Conservation (phyloP, 2,888 invertebrate species). For the Capitulum mitella region DNA sequence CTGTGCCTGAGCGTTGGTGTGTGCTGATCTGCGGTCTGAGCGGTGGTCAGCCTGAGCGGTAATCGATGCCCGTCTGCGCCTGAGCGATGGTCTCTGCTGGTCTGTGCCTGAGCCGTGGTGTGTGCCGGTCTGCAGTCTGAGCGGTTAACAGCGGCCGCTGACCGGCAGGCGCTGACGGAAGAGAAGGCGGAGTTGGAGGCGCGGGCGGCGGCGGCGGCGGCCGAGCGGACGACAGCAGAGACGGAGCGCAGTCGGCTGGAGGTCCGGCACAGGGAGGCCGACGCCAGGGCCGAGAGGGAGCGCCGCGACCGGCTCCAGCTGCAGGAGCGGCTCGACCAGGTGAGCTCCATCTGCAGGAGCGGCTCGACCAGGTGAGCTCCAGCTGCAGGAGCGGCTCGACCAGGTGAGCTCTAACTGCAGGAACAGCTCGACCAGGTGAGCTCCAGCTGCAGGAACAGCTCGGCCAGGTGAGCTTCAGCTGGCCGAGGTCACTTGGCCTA, state of each 20-base stretch:
- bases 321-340: conserved; percentile 11
- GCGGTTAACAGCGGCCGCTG: too few relatives aligned
- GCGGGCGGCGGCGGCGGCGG: conserved; percentile 16
- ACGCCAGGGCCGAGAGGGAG: conserved; percentile 9
- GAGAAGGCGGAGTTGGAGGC: conserved; percentile 26
- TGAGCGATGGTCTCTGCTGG: too few relatives aligned
- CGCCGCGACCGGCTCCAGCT: conserved; percentile 12
- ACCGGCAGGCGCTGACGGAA: conserved; percentile 23
- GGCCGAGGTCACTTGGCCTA: too few relatives aligned
- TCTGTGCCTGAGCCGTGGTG: too few relatives aligned
- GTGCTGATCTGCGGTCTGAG: too few relatives aligned
- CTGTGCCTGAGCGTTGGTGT: too few relatives aligned
- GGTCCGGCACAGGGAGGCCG: conserved; percentile 15
- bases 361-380: not conserved
- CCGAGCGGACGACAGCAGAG: conserved; percentile 34
- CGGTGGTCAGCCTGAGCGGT: too few relatives aligned
- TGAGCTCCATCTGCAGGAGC: not conserved
- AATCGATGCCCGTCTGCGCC: too few relatives aligned
- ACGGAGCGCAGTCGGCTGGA: conserved; percentile 20
- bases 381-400: not conserved
- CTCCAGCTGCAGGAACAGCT: not conserved
- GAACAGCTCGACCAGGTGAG: not conserved
- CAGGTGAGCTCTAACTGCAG: not conserved
- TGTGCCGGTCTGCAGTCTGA: too few relatives aligned
- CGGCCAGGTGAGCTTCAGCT: not conserved